These are phyloP conservation scores for Orthonychiurus folsomi DNA, from an alignment of 2,888 invertebrate genomes.

Conservation along the genomic window DNA sequence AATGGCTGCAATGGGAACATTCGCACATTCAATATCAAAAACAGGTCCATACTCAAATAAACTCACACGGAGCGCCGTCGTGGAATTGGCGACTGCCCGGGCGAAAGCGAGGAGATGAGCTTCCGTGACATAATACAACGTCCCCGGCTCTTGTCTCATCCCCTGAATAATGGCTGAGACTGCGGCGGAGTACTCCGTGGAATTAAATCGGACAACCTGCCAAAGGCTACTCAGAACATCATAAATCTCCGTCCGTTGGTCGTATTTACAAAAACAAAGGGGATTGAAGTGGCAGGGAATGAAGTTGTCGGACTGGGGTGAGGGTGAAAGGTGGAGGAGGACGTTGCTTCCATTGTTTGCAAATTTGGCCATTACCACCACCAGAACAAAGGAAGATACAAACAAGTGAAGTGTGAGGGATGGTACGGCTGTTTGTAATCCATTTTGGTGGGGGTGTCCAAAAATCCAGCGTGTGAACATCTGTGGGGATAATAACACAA, in stretches of 20 bases:
- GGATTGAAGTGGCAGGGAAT: conserved; percentile 39
- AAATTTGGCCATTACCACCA: neutral
- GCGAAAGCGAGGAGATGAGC: conserved; percentile 30
- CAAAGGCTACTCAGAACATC: conserved; percentile 34
- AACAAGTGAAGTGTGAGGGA: neutral
- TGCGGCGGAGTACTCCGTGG: conserved; percentile 30
- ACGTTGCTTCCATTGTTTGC: neutral
- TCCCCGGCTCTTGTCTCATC: conserved; percentile 32
- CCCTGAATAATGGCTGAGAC: conserved; percentile 25
- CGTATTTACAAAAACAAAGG: conserved; percentile 38
- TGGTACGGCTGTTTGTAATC: too few species aligned
- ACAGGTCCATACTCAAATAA: conserved; percentile 34
- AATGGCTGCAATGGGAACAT: conserved; percentile 37
- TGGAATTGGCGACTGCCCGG: conserved; percentile 28
- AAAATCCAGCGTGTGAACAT: too few species aligned
- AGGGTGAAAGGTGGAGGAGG: neutral
- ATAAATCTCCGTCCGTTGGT: conserved; percentile 38
- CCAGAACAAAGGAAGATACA: neutral
- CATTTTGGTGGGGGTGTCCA: too few species aligned
- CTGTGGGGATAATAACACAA: too few species aligned
- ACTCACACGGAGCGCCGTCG: conserved; percentile 10
- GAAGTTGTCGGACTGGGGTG: conserved; percentile 30
- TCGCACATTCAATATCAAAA: conserved; percentile 38
- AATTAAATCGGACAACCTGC: conserved; percentile 36
- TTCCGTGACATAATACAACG: conserved; percentile 33